Evolutionary conservation across 2,113 vertebrate genomes (phyloP), one percentile per base, ranked within the genome.

Genomic region (Ciconia stormi): DNA sequence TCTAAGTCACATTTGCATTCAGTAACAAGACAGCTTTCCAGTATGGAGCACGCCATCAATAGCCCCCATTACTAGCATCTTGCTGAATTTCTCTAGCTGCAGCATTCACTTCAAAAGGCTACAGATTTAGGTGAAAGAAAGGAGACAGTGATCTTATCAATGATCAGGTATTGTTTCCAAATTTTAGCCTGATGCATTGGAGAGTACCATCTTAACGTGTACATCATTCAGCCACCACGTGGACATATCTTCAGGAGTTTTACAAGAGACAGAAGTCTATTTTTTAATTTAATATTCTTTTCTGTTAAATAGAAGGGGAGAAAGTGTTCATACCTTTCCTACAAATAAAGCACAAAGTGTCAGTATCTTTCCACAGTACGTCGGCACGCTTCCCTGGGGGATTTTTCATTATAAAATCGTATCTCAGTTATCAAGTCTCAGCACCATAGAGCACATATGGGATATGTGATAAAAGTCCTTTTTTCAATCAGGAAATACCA

Each of bases 1-100:
- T 83, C 84, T 87, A 82, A 97, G 74, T 30, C 78, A 86, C n/a
- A 96, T 95, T 95, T 96, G 66, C 91, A 96, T 96, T 97, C 91
- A 94, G 82, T 85, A 95, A 87, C 84, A 93, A 88, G 87, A 83
- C 74, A 86, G 84, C 23, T 82, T 95, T 96, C 87, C 93, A 88
- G 74, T 76, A 59, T 44, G 66, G 62, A 95, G 42, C 55, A 29
- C 0, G 17, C 58, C 90, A 81, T 74, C 95, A 96, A 55, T 22
- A 89, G 42, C 26, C 56, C 78, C 58, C 50, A 69, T 87, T 77
- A 53, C 83, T 15, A 82, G 46, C 46, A 47, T 67, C 84, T 87
- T 63, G 20, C 42, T 91, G 78, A 62, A 81, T 82, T 88, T 96
- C 53, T n/a, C 50, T 80, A 42, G 61, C 73, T 94, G 62, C 34